Base-by-base conservation (phyloP, 2,888 invertebrate species). In the Microdon myrmicae region DNA sequence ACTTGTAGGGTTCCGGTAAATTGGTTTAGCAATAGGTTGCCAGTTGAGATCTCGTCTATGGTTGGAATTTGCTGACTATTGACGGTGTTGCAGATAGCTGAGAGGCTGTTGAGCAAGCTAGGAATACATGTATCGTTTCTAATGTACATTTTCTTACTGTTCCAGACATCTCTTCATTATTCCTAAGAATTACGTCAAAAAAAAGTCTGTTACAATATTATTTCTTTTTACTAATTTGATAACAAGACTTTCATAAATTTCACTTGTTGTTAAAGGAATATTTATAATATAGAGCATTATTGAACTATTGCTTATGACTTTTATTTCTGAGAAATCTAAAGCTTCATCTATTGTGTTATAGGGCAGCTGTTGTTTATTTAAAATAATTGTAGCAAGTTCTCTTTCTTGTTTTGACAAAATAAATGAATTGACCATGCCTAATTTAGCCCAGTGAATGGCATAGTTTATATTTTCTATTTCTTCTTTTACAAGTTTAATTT, bases 41-140 rank as follows among this genome's bases (percentile, higher is more conserved):
- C 56, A 6, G 29, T 14, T 13, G 49, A 16, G 6, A 59, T 49
- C n/a, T 67, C 54, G 14, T 48, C 53, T 9, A 53, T 26, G 10
- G 51, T 38, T 14, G 47, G 58, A 8, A 31, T 43, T n/a, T 56
- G 47, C 6, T 60, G 41, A 25, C 31, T 35, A 25, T 48, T 54
- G 10, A 54, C 13, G 9, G 8, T 47, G 22, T 34, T 61, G 25
- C 55, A 49, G 25, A 43, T 32, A 38, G 61, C 49, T 13, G 45
- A 34, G 45, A 14, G 23, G 16, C 55, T 64, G 28, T 31, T 64
- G 1, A 69, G 41, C 14, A 20, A 58, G 29, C 12, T 47, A 6
- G 53, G 58, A 8, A 66, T 38, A 22, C 48, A 58, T 9, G 66
- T 34, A 12, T 53, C 25, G 20, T 66, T 58, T 28, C 43, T 53